A percentile compares a stretch with the other conserved stretches of the same genome.
Conservation (phyloP, 2,797 vertebrate genomes). For the Aphelocoma californica region DNA sequence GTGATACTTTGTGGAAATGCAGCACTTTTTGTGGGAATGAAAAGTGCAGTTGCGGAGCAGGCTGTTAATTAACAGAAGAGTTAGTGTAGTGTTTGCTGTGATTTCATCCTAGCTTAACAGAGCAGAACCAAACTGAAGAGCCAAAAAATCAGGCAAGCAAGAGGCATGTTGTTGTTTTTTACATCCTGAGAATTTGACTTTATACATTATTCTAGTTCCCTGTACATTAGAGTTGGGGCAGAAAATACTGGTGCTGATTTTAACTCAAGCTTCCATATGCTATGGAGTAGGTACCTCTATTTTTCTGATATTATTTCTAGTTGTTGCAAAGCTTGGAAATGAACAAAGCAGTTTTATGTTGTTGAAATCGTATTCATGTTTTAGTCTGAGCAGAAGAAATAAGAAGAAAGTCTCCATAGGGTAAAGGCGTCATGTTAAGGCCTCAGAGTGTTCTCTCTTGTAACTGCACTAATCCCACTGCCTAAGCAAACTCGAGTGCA, state of each 20-base stretch:
- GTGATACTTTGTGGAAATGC: conserved; percentile 61
- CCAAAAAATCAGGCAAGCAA: not conserved
- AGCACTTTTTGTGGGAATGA: conserved; percentile 52
- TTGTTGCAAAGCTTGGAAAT: not conserved
- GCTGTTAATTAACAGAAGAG: conserved; percentile 65
- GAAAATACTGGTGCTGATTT: not conserved
- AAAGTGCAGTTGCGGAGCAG: conserved; percentile 36
- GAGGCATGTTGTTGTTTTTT: not conserved
- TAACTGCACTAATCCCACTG: not conserved
- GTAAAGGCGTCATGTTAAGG: not conserved
- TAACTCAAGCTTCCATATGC: not conserved
- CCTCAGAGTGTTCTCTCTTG: not conserved
- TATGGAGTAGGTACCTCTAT: not conserved
- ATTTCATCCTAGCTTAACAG: conserved; percentile 56
- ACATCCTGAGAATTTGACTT: not conserved
- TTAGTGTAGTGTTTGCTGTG: conserved; percentile 59
- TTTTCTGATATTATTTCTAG: not conserved
- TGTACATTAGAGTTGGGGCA: not conserved
- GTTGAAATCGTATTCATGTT: not conserved
- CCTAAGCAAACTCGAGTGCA: accelerated
- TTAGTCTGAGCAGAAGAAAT: not conserved
- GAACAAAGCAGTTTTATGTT: not conserved
- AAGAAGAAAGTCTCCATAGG: not conserved
- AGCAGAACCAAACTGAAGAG: conserved; percentile 47
- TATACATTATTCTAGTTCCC: not conserved